phyloP scores from a whole-genome alignment of 2,888 invertebrate genomes.

The Harmothoe impar region DNA sequence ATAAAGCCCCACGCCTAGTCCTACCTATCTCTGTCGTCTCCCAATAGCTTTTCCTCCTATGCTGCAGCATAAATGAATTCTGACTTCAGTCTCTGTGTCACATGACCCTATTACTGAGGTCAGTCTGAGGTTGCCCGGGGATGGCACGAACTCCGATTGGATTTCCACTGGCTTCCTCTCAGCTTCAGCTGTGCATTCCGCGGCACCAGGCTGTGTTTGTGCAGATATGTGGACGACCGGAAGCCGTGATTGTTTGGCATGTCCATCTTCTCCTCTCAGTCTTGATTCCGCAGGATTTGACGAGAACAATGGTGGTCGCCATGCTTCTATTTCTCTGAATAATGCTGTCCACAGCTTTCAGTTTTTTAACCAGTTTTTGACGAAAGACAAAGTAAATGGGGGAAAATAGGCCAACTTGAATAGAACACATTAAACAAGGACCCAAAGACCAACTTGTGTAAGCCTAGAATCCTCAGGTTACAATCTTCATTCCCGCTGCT shows the following conservation, averaged over 20 bases:
- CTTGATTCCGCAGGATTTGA: neutral
- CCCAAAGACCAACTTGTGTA: too few relatives aligned
- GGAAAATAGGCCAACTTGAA: too few relatives aligned
- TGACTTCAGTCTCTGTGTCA: neutral
- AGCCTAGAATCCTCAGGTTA: too few relatives aligned
- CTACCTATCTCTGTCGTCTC: neutral
- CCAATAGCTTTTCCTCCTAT: neutral
- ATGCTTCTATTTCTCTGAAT: neutral
- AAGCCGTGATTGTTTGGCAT: neutral
- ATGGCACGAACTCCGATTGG: neutral
- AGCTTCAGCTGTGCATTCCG: neutral
- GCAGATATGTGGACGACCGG: neutral
- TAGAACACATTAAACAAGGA: too few relatives aligned
- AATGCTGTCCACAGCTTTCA: too few relatives aligned
- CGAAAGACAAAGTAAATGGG: too few relatives aligned
- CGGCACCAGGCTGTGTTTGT: neutral
- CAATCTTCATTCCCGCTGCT: too few relatives aligned
- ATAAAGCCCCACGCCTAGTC: too few relatives aligned
- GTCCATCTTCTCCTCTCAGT: neutral
- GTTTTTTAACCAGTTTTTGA: too few relatives aligned
- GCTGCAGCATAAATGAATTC: neutral
- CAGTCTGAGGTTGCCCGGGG: neutral
- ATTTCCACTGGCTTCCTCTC: neutral
- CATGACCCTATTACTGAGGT: conserved; percentile 22
- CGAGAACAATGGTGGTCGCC: neutral